Base-by-base conservation (phyloP, 35 echinoderm and acorn worm species). In the Hemicentrotus pulcherrimus region DNA sequence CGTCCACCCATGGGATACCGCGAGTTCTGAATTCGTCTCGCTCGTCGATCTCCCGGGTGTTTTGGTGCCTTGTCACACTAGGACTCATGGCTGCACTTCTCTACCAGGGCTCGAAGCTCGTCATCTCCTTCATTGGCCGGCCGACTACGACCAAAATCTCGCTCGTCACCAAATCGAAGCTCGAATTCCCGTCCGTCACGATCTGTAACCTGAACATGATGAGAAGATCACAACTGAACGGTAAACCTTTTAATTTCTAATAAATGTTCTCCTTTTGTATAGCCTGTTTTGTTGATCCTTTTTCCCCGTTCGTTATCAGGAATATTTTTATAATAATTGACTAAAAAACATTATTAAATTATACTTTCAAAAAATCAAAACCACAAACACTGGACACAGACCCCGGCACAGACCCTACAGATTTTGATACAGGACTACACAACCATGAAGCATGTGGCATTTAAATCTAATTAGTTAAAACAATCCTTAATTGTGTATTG, bases 121-220 rank as follows among this genome's bases (percentile, higher is more conserved):
- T 97, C 14, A 61, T 52, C 24, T 86, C 96, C 88, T 97, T 95
- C 59, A 97, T 95, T 88, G 32, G 94, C 22, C 86, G 60, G 8
- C 95, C 95, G 18, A 35, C 88, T 9, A 99, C 96, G 31, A 97
- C 98, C 18, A 97, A 95, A 70, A 88, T 96, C 11, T 86, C 96
- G 18, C 92, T 99, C 55, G 61, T 99, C 58, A 95, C 95, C 58
- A 96, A 94, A 70, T 86, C 91, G 91, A 78, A 95, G 31, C 86
- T 95, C 31, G 46, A 61, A 18, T 99, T 99, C 90, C 98, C 98
- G 7, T 95, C 98, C 3, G 94, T 99, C 1, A 99, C 98, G 6
- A n/a, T 99, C 45, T 99, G 98, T 41, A 99, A 99, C 87, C 78
- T 97, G 92, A 99, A 99, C 58, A 95, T 95, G 45, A 88, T 99